Conservation (phyloP, 2,888 invertebrate genomes). For the Melipona bicolor region DNA sequence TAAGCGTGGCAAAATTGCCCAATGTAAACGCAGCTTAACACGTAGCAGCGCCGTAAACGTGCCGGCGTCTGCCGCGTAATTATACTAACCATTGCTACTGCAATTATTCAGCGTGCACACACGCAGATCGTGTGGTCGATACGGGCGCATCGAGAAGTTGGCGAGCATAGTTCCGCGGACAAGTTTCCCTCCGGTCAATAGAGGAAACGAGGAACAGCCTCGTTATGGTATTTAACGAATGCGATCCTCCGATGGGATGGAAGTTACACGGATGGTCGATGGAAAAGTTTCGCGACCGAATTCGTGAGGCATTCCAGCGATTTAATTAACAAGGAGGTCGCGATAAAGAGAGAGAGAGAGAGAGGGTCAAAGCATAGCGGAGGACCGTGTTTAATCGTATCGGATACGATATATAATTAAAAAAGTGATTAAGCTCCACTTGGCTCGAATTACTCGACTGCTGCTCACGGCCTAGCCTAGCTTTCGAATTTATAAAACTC, state of each 20-base stretch:
- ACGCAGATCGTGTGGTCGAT: conserved; percentile 10
- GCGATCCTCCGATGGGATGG: too few relatives aligned
- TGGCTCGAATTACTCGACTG: not conserved
- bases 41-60: not conserved
- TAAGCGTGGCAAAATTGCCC: too few relatives aligned
- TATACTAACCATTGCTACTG: conserved; percentile 35
- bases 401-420: not conserved
- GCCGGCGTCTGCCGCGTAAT: not conserved
- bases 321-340: conserved; percentile 2
- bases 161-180: conserved; percentile 18
- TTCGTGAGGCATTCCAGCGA: conserved; percentile 8
- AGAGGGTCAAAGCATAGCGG: too few relatives aligned
- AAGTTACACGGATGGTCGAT: conserved; percentile 3
- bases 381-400: not conserved
- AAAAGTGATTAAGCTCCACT: conserved; percentile 3
- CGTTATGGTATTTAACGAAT: conserved; percentile 21
- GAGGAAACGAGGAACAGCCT: conserved; percentile 6
- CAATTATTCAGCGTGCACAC: conserved; percentile 23
- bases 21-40: too few relatives aligned
- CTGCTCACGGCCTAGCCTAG: too few relatives aligned
- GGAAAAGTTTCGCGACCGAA: not conserved
- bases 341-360: not conserved
- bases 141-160: conserved; percentile 6
- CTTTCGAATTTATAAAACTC: not conserved
- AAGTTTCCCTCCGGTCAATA: not conserved